Conservation (phyloP, 1,140 invertebrate species). For the Archivesica marissinica region DNA sequence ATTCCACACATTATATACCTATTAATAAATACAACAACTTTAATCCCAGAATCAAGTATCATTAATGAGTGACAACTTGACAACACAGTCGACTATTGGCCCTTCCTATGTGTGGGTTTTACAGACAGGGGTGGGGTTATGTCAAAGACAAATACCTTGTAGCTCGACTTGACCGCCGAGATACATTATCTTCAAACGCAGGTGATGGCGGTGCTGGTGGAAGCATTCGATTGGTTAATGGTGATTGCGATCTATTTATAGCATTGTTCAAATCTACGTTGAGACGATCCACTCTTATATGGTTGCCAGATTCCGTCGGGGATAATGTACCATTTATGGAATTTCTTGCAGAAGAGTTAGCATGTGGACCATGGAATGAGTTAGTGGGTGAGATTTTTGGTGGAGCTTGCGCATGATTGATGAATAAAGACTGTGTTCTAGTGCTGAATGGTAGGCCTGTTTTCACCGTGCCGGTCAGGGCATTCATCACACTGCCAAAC, state of each 20-base stretch:
- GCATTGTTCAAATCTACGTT: slow-evolving; percentile 76
- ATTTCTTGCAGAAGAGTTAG: slow-evolving; percentile 82
- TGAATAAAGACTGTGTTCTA: slow-evolving; percentile 77
- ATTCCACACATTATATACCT: no score
- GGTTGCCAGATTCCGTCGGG: slow-evolving; percentile 71
- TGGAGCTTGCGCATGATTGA: slow-evolving; percentile 70
- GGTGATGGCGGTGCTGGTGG: slow-evolving; percentile 33
- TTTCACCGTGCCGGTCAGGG: slow-evolving; percentile 76
- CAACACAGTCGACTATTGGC: no score
- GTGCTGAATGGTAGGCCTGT: slow-evolving; percentile 78
- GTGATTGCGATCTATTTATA: slow-evolving; percentile 75
- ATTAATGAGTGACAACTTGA: no score
- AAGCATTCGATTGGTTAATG: slow-evolving; percentile 60
- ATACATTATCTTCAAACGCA: slow-evolving; percentile 58
- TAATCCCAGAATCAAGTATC: no score
- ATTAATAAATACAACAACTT: no score
- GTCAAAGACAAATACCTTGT: slow-evolving; percentile 48
- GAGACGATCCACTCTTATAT: slow-evolving; percentile 63
- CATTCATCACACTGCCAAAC: slow-evolving; percentile 89
- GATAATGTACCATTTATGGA: slow-evolving; percentile 78
- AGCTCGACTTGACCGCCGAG: slow-evolving; percentile 67
- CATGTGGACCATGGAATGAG: slow-evolving; percentile 67
- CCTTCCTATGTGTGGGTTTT: no score
- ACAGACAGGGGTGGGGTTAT: no score
- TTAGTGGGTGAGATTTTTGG: slow-evolving; percentile 73